These are phyloP conservation scores for Ptychodera flava DNA, from an alignment of 35 echinoderm and acorn worm genomes.

Conservation along the genomic window DNA sequence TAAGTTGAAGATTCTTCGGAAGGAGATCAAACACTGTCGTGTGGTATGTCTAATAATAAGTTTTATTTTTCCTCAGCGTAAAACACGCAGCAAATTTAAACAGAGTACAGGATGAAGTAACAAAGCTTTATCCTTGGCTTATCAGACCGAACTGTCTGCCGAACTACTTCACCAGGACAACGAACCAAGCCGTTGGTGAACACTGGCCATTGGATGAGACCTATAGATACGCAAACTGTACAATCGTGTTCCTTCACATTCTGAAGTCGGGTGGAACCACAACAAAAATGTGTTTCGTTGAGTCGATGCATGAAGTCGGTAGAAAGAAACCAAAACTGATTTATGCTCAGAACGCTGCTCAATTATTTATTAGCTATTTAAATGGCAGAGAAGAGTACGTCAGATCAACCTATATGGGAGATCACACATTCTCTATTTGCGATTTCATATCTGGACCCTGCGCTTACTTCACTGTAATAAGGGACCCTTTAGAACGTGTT, in stretches of 20 bases:
- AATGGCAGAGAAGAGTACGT: not conserved
- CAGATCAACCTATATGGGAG: conserved; percentile 40
- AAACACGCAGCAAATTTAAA: no score
- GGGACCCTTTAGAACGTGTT: conserved; percentile 21
- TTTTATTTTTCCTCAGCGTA: no score
- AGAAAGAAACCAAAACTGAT: not conserved
- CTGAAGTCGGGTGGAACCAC: conserved; percentile 62
- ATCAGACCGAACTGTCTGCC: not conserved
- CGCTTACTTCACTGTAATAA: conserved; percentile 35
- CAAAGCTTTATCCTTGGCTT: no score
- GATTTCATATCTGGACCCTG: conserved; percentile 47
- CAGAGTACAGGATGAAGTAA: no score
- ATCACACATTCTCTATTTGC: conserved; percentile 78
- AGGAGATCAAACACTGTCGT: no score
- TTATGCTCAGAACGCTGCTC: not conserved
- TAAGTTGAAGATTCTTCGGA: no score
- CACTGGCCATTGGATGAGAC: not conserved
- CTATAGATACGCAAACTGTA: not conserved
- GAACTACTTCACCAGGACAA: not conserved
- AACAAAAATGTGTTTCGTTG: conserved; percentile 36
- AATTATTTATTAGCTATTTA: not conserved
- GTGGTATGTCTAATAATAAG: no score
- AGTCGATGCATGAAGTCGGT: not conserved
- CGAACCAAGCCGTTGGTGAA: not conserved
- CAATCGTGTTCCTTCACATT: conserved; percentile 34